Base-by-base conservation (phyloP, 2,888 invertebrate genomes). In the Nomada goodeniana region DNA sequence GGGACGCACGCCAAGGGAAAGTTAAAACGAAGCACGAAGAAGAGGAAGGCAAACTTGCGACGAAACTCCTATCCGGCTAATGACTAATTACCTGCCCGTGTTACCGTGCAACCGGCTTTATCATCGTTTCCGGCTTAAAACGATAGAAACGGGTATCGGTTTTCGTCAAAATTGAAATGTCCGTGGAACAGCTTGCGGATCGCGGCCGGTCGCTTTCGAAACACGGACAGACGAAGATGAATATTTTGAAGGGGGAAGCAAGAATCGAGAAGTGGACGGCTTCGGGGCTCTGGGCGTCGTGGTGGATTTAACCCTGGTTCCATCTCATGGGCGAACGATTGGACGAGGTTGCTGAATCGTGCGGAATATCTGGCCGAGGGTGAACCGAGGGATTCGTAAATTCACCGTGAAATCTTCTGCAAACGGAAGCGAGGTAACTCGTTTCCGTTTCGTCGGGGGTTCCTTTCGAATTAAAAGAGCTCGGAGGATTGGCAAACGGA, bases 341-440 rank as follows among this genome's bases (percentile, higher is more conserved):
- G 82, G 75, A 86, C 74, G 72, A 52, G 86, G 76, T 67, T 84
- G 81, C 70, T 77, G 87, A 86, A 85, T 85, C 85, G 74, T 67
- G 79, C 65, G 70, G 86, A 81, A 85, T 74, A 77, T 77, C 83
- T 86, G 70, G 76, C 29, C 65, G 60, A 44, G 42, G 44, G 64
- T 4, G 73, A 57, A 61, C 44, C 76, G 63, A 64, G 81, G 77
- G 69, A 86, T 80, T 86, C 87, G 88, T 83, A 90, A 91, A 91
- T 89, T 91, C 88, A 85, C 89, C 89, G 89, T 90, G 86, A 91
- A 91, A 91, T 91, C 91, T 92, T 91, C 85, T 82, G 88, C 88
- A 91, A 91, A 91, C 90, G 91, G 88, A 88, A 89, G 89, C 86
- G 84, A 91, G 89, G 88, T 90, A 90, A 90, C 91, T 91, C 91